Conservation (phyloP, 2,797 vertebrate species). For the Zenarchopterus dispar region DNA sequence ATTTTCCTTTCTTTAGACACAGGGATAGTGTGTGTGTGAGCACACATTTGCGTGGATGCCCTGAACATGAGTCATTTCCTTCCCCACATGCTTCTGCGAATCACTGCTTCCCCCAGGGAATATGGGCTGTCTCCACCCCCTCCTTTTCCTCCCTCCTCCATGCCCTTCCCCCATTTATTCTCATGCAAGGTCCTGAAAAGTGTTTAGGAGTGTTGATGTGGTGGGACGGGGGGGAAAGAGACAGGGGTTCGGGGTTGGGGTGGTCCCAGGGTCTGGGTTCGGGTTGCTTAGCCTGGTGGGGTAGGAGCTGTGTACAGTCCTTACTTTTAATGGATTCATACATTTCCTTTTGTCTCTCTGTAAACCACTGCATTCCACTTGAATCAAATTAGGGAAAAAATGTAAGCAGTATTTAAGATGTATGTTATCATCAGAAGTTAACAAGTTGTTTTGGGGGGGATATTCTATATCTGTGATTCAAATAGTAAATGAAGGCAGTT, state of each 20-base stretch:
- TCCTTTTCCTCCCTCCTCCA: constrained; percentile 78
- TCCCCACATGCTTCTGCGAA: constrained; percentile 98
- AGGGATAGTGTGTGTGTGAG: constrained; percentile 16
- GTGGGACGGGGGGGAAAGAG: constrained; percentile 48
- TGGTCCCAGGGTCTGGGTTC: constrained; percentile 64
- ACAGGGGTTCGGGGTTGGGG: constrained; percentile 58
- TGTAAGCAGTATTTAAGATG: no score
- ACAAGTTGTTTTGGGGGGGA: no score
- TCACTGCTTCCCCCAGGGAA: constrained; percentile 91
- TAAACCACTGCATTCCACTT: neutral
- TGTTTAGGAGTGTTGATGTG: constrained; percentile 44
- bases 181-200: constrained; percentile 79
- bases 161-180: constrained; percentile 67
- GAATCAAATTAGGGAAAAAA: no score
- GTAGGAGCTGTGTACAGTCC: constrained; percentile 43
- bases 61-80: constrained; percentile 98
- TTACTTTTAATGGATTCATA: constrained; percentile 32
- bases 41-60: constrained; percentile 73
- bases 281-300: constrained; percentile 55
- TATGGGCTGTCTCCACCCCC: constrained; percentile 82
- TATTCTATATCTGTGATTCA: no score
- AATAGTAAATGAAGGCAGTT: no score
- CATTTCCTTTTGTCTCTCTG: constrained; percentile 32
- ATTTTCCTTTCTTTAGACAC: constrained; percentile 22
- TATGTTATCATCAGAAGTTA: no score